Percentiles rank a stretch among this genome's conserved stretches.
Evolutionary conservation across 2,113 vertebrate species (phyloP).

Genomic region (Hipposideros armiger): DNA sequence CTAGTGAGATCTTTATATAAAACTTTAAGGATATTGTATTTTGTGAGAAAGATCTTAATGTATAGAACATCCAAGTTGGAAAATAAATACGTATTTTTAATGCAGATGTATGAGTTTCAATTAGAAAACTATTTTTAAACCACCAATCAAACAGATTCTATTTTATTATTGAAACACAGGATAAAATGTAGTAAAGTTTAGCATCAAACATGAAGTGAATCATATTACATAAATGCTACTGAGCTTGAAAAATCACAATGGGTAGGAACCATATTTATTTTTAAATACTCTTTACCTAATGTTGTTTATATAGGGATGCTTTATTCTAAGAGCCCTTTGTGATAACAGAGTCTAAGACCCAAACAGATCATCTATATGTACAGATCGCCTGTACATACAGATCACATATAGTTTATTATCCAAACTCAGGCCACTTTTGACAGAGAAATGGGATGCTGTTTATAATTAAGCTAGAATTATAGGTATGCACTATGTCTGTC

Average conservation of each 20-base stretch:
- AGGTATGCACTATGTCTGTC: neutral
- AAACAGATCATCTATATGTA: neutral
- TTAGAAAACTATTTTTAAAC: constrained; percentile 19
- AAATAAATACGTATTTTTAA: neutral
- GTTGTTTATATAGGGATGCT: neutral
- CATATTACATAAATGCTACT: neutral
- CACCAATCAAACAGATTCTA: neutral
- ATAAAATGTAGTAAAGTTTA: neutral
- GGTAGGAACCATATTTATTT: neutral
- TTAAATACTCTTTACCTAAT: neutral
- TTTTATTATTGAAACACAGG: neutral
- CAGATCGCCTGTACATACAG: neutral
- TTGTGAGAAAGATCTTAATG: constrained; percentile 35
- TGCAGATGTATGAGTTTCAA: neutral
- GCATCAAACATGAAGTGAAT: neutral
- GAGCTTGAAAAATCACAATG: neutral
- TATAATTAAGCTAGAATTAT: neutral
- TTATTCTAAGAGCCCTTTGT: neutral
- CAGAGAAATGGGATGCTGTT: neutral
- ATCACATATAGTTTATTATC: constrained; percentile 10
- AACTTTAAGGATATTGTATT: neutral
- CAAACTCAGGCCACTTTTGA: neutral
- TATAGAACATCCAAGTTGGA: neutral
- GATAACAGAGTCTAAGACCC: neutral
- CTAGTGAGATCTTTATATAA: neutral